Base-by-base conservation (phyloP, 2,113 vertebrate species). In the Petrocephalus microphthalmus region DNA sequence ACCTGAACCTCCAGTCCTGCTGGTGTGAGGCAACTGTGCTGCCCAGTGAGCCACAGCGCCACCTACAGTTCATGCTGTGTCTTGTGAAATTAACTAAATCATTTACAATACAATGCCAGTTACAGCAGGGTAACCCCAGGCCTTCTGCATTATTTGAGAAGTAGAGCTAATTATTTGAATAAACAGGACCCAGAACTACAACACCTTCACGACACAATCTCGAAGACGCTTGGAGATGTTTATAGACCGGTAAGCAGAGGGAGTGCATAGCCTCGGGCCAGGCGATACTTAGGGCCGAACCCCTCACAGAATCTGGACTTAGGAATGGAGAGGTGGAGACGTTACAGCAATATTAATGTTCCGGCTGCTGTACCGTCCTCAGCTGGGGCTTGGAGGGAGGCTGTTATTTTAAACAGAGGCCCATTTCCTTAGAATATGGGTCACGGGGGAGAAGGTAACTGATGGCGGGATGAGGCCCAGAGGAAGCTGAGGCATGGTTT, bases 301-400 rank as follows among this genome's bases (percentile, higher is more conserved):
- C 29, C 5, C 33, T 25, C n/a, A 11, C 22, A 51, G 82, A 29
- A 52, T 19, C 47, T 49, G 45, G n/a, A 52, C 52, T 84, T 84
- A 84, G 45, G n/a, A 8, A 25, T 22, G 82, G n/a, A 84, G 82
- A 51, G 22, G 22, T 52, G 20, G 45, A 29, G 82, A 52, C 56
- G 84, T 74, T 57, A 85, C 33, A 42, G 37, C 56, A 53, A 20
- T 42, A 83, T 83, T 83, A 45, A 78, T 78, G 71, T 5, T 6
- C 1, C 11, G 0, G 33, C 74, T 56, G 51, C 17, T 20, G 10
- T 11, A 8, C 13, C 33, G 13, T 52, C 3, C 10, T 84, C 82
- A 51, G 10, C 19, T 84, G 20, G n/a, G 45, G 22, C 49, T 45
- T 83, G 51, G 25, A 25, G 49, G 87, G 88, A 91, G 85, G 22